phyloP scores from a whole-genome alignment of 1,140 invertebrate genomes.

The Drosophila nannoptera region DNA sequence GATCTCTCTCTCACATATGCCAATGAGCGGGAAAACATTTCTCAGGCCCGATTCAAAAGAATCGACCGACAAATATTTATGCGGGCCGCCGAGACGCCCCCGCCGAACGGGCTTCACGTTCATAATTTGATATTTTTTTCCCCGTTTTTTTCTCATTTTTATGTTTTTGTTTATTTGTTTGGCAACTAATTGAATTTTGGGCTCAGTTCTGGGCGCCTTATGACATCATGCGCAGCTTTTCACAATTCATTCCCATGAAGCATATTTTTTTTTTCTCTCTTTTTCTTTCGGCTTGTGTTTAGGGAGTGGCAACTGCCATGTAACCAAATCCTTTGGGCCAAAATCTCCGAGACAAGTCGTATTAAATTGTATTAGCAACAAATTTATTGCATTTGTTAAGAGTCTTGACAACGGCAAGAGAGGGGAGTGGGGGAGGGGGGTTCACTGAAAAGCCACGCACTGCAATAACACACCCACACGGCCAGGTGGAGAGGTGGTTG shows the following conservation, averaged over 20 bases:
- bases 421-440: no score
- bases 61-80: constrained; percentile 1
- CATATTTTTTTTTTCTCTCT: not conserved
- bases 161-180: constrained; percentile 10
- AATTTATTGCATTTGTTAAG: constrained; percentile 67
- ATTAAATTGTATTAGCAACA: constrained; percentile 70
- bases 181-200: constrained; percentile 44
- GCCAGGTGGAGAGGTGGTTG: not conserved
- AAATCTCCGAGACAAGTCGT: constrained; percentile 40
- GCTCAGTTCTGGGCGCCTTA: constrained; percentile 35
- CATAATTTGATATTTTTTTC: constrained; percentile 1
- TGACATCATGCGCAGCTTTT: constrained; percentile 26
- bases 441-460: constrained; percentile 44
- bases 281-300: no score
- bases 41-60: constrained; percentile 11
- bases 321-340: constrained; percentile 32
- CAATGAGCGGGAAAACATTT: constrained; percentile 19
- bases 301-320: constrained; percentile 28
- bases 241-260: constrained; percentile 26
- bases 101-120: not conserved
- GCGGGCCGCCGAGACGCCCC: constrained; percentile 33
- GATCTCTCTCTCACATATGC: constrained; percentile 34
- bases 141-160: not conserved
- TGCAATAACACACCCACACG: constrained; percentile 50
- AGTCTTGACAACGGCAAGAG: constrained; percentile 55